Base-by-base conservation (phyloP, 2,113 vertebrate species). In the Grus americana region DNA sequence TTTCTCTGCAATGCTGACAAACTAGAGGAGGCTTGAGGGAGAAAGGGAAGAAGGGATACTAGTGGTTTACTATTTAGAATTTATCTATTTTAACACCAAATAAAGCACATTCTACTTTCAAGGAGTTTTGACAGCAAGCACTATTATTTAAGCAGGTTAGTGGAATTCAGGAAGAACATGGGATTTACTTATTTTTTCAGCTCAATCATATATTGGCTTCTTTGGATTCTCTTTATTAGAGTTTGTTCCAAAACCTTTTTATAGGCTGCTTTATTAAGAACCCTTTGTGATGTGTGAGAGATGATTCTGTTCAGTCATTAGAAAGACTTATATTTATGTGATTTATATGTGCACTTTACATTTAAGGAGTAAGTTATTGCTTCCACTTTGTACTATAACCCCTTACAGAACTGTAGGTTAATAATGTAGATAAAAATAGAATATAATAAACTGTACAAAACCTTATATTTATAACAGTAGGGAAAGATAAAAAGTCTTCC, bases 281-380 rank as follows among this genome's bases (percentile, higher is more conserved):
- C 47, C 6, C 14, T 84, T 47, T 86, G 17, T 92, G 50, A 63
- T 44, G 7, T 38, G 19, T 44, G 38, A 88, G 47, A 92, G 40
- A 57, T 68, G 3, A 54, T 57, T 91, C n/a, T 78, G 26, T 93
- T 88, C 93, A 38, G 22, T 80, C 12, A 59, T 22, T 81, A 82
- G 21, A 30, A 90, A 92, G 85, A 70, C 57, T 88, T 44, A 84
- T 59, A 93, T 66, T 87, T 94, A 89, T 61, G 44, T 34, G 46
- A 95, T 91, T 80, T 44, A 87, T 52, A 78, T 74, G 11, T 83
- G 70, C 72, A 95, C 85, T 96, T 97, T 93, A 95, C 12, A 78
- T 44, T 91, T 88, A 68, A 93, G 78, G 38, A 88, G 38, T 75
- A 61, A 88, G 46, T 3, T 94, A 24, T 88, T 87, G 15, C n/a